A percentile compares a stretch with the other conserved stretches of the same genome.
Conservation (phyloP, 2,113 vertebrate species). For the Rissa tridactyla region DNA sequence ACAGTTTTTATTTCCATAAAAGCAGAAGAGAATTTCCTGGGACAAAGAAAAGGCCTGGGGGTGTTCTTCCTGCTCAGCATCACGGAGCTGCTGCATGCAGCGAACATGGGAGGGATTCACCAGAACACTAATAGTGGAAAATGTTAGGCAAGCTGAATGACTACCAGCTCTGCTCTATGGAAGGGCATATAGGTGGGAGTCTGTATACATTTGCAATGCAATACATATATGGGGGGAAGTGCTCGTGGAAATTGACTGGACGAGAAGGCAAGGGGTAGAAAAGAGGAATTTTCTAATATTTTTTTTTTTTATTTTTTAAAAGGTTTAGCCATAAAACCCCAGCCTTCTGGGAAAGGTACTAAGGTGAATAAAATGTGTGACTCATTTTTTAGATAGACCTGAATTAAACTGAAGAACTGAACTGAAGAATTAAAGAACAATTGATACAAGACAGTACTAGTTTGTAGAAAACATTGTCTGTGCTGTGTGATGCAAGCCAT, state of each 20-base stretch:
- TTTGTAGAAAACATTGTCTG: background rate
- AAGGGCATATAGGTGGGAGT: background rate
- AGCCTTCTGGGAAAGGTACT: background rate
- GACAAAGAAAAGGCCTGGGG: background rate
- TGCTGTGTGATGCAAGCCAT: background rate
- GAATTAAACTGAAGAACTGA: background rate
- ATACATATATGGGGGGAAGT: background rate
- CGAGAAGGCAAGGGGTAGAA: background rate
- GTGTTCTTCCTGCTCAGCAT: background rate
- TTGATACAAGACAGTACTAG: background rate
- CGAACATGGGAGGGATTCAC: background rate
- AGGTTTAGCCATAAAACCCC: background rate
- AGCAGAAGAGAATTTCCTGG: background rate
- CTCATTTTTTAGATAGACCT: background rate
- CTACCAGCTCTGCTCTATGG: background rate
- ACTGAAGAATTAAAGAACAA: background rate
- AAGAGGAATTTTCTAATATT: background rate
- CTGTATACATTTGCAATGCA: background rate
- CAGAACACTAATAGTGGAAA: background rate
- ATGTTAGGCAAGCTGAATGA: background rate
- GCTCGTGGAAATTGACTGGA: background rate
- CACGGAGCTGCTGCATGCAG: background rate
- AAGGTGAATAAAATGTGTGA: background rate
- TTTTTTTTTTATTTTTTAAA: background rate
- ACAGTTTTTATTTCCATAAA: background rate